phyloP scores from a whole-genome alignment of 2,797 vertebrate genomes.

The Spea hammondii region DNA sequence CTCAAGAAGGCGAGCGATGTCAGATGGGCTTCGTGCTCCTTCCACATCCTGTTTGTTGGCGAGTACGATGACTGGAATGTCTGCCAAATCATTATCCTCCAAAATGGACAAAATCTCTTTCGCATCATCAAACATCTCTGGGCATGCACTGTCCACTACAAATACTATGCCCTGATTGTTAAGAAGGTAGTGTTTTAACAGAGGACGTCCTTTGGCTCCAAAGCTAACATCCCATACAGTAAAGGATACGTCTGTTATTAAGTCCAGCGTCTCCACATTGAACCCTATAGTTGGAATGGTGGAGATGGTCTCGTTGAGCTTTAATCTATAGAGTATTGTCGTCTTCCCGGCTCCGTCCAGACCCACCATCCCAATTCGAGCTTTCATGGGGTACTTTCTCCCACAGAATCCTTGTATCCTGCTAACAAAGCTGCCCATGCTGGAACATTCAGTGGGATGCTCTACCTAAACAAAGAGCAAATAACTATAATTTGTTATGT shows the following conservation, averaged over 20 bases:
- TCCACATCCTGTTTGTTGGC: constrained; percentile 31
- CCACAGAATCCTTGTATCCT: constrained; percentile 22
- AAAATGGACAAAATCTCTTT: background rate
- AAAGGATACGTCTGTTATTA: background rate
- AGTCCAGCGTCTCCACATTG: constrained; percentile 16
- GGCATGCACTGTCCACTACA: constrained; percentile 26
- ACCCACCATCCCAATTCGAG: constrained; percentile 10
- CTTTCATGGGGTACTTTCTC: background rate
- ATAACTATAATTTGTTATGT: background rate
- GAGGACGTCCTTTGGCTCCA: constrained; percentile 6
- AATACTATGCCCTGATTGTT: background rate
- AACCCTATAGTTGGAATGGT: background rate
- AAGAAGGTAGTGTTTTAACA: background rate
- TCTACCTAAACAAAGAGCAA: background rate
- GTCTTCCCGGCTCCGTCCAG: constrained; percentile 29
- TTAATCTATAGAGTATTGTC: constrained; percentile 29
- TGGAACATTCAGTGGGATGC: background rate
- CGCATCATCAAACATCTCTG: constrained; percentile 3
- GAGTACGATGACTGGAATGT: constrained; percentile 16
- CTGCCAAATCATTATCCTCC: background rate
- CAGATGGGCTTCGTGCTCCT: constrained; percentile 12
- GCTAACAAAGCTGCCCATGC: constrained; percentile 24
- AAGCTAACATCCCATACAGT: constrained; percentile 6
- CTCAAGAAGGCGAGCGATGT: constrained; percentile 2
- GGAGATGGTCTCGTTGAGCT: constrained; percentile 7